phyloP scores from a whole-genome alignment of 2,888 invertebrate species.

The Troglohyphantes excavatus region DNA sequence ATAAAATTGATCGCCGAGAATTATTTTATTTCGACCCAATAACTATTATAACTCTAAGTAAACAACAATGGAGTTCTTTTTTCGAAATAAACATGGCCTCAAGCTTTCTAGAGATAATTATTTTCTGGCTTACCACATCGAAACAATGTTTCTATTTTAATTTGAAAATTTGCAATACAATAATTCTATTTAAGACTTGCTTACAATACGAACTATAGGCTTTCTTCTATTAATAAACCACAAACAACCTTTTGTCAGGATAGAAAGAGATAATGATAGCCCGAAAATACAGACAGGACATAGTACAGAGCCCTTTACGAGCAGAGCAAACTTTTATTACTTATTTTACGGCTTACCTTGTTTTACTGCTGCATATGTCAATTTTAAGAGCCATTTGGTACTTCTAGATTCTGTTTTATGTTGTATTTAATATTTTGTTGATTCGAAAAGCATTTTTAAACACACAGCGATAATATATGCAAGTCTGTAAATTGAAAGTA shows the following conservation, averaged over 20 bases:
- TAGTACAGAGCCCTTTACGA: slow-evolving; percentile 59
- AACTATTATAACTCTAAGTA: too few relatives aligned
- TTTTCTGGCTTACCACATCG: too few relatives aligned
- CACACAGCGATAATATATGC: slow-evolving; percentile 19
- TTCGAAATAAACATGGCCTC: too few relatives aligned
- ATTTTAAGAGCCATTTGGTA: slow-evolving; percentile 63
- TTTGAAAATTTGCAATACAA: neutral
- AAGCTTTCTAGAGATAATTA: too few relatives aligned
- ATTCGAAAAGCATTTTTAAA: slow-evolving; percentile 17
- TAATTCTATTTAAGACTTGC: neutral
- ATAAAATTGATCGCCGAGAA: too few relatives aligned
- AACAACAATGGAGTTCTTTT: too few relatives aligned
- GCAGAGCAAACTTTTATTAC: slow-evolving; percentile 48
- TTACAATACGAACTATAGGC: neutral
- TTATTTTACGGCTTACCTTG: slow-evolving; percentile 62
- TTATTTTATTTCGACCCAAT: too few relatives aligned
- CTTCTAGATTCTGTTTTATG: slow-evolving; percentile 49
- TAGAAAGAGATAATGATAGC: slow-evolving; percentile 53
- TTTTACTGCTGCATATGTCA: slow-evolving; percentile 72
- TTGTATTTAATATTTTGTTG: slow-evolving; percentile 63
- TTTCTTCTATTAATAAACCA: slow-evolving; percentile 62
- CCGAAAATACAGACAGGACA: slow-evolving; percentile 49
- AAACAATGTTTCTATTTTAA: too few relatives aligned
- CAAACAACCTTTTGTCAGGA: slow-evolving; percentile 36
- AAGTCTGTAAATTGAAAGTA: slow-evolving; percentile 6